phyloP scores from a whole-genome alignment of 2,113 vertebrate genomes.

The Promerops cafer region DNA sequence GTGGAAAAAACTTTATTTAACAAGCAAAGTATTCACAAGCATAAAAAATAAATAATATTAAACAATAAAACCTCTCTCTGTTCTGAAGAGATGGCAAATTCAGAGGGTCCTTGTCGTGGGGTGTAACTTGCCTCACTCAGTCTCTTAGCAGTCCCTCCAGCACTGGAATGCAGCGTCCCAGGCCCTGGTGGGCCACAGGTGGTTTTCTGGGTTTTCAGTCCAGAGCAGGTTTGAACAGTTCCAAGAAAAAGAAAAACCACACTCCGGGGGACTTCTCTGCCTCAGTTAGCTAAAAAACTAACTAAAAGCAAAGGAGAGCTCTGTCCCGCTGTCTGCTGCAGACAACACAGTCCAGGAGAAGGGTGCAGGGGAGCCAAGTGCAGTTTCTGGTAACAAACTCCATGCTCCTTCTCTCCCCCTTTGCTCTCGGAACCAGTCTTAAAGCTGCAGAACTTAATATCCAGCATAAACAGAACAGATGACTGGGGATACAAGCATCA shows the following conservation, averaged over 20 bases:
- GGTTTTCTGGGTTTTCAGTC: not conserved
- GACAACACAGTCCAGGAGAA: not conserved
- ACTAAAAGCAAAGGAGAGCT: not conserved
- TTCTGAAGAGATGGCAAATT: not conserved
- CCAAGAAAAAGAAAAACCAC: not conserved
- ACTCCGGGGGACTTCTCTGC: not conserved
- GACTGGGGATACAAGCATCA: not conserved
- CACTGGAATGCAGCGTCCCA: not conserved
- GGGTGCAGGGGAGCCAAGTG: not conserved
- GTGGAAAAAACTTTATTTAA: not conserved
- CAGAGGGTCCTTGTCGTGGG: not conserved
- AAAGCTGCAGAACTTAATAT: not conserved
- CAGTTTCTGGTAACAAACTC: not conserved
- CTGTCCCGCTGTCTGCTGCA: not conserved
- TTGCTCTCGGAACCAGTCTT: not conserved
- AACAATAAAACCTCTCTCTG: not conserved
- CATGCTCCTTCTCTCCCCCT: not conserved
- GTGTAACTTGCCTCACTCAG: not conserved
- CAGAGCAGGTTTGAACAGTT: not conserved
- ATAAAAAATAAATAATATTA: not conserved
- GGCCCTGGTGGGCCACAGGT: not conserved
- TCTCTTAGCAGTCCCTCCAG: not conserved
- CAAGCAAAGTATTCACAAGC: not conserved
- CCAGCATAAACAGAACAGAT: no score
- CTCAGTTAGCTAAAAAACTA: not conserved